A percentile compares a stretch with the other conserved stretches of the same genome.
These are phyloP conservation scores for Falco rusticolus DNA, from an alignment of 2,797 vertebrate species.

Conservation along the genomic window DNA sequence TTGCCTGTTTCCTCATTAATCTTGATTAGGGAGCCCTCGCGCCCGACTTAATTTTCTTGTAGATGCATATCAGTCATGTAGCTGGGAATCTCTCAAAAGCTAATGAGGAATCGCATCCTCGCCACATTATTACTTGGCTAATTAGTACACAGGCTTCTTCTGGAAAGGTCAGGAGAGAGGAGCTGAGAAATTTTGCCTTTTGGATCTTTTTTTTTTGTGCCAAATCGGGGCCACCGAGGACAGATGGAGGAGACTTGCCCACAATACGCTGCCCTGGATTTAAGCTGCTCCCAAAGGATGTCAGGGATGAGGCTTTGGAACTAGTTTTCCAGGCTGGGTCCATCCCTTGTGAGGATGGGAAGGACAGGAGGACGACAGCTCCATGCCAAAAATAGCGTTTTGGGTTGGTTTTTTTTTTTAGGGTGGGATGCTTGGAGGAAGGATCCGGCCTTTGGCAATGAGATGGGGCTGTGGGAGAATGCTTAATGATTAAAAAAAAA, in stretches of 20 bases:
- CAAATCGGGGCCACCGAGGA: background rate
- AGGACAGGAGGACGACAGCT: background rate
- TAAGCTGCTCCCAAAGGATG: background rate
- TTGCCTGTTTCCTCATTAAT: constrained; percentile 38
- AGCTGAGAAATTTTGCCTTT: background rate
- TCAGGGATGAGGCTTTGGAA: background rate
- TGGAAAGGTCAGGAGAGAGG: constrained; percentile 16
- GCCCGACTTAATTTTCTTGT: constrained; percentile 65
- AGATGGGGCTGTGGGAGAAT: background rate
- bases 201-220: background rate
- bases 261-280: background rate
- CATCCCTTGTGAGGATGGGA: background rate
- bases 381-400: background rate
- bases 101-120: constrained; percentile 67
- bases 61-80: constrained; percentile 63
- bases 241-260: background rate
- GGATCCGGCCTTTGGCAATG: background rate
- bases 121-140: constrained; percentile 49
- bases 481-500: background rate
- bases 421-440: background rate
- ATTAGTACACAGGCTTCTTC: constrained; percentile 58
- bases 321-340: background rate
- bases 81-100: constrained; percentile 37
- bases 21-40: constrained; percentile 58
- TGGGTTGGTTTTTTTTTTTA: background rate